Conservation (phyloP, 2,888 invertebrate genomes). For the Drosophila barbarae region DNA sequence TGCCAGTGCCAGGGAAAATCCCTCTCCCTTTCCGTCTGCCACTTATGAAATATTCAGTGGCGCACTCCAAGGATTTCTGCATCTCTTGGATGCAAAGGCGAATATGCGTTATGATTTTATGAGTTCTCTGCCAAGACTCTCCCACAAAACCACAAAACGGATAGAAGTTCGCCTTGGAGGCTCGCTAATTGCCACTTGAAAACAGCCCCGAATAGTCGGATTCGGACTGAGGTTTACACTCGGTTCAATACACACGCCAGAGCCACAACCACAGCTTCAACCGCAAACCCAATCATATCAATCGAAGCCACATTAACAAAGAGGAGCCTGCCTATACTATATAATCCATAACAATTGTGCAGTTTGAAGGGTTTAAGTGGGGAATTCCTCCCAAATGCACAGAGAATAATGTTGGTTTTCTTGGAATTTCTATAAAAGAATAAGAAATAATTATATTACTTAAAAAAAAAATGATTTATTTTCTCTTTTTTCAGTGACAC, state of each 20-base stretch:
- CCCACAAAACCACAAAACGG: slow-evolving; percentile 30
- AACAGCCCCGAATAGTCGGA: slow-evolving; percentile 10
- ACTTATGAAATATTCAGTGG: slow-evolving; percentile 65
- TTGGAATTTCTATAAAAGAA: neutral
- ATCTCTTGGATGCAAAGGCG: slow-evolving; percentile 29
- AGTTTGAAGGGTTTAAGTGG: slow-evolving; percentile 16
- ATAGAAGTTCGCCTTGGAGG: slow-evolving; percentile 39
- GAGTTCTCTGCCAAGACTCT: slow-evolving; percentile 3
- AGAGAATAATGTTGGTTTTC: neutral
- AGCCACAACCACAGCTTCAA: slow-evolving; percentile 18
- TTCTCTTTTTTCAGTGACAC: slow-evolving; percentile 8
- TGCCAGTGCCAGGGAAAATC: slow-evolving; percentile 26
- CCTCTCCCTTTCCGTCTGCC: slow-evolving; percentile 37
- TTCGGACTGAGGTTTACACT: slow-evolving; percentile 11
- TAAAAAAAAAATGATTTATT: neutral
- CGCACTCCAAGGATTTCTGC: slow-evolving; percentile 42
- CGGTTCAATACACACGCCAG: slow-evolving; percentile 57
- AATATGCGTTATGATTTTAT: slow-evolving; percentile 38
- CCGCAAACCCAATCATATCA: slow-evolving; percentile 39
- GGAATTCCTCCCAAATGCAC: slow-evolving; percentile 4
- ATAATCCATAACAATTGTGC: slow-evolving; percentile 35
- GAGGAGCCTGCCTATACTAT: slow-evolving; percentile 11
- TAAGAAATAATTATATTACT: no score
- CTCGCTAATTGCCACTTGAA: slow-evolving; percentile 65
- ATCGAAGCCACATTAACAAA: slow-evolving; percentile 29